These are phyloP conservation scores for Manduca sexta DNA, from an alignment of 1,140 invertebrate species.

Conservation along the genomic window DNA sequence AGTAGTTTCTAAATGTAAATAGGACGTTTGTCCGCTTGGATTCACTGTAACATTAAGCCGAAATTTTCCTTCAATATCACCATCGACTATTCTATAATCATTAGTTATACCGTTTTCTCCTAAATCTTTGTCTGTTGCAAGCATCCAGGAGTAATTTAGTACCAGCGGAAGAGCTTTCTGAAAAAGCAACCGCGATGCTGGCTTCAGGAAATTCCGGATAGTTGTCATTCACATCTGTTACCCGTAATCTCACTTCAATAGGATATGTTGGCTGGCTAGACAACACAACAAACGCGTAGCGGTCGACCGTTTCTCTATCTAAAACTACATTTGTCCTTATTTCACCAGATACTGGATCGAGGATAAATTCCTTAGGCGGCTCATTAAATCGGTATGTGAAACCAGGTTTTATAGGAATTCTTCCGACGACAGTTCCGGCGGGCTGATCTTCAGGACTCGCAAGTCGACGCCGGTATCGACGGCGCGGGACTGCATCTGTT, in stretches of 20 bases:
- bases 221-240: slow-evolving; percentile 93
- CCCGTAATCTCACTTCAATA: slow-evolving; percentile 90
- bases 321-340: slow-evolving; percentile 86
- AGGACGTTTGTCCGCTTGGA: slow-evolving; percentile 90
- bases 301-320: slow-evolving; percentile 87
- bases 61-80: slow-evolving; percentile 91
- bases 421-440: slow-evolving; percentile 85
- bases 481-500: slow-evolving; percentile 88
- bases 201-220: slow-evolving; percentile 91
- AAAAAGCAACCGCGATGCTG: slow-evolving; percentile 88
- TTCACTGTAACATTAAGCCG: slow-evolving; percentile 89
- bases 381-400: slow-evolving; percentile 95
- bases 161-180: slow-evolving; percentile 91
- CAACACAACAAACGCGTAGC: slow-evolving; percentile 91
- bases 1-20: slow-evolving; percentile 92
- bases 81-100: slow-evolving; percentile 90
- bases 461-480: slow-evolving; percentile 90
- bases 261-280: slow-evolving; percentile 95
- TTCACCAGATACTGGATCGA: slow-evolving; percentile 87
- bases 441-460: slow-evolving; percentile 89
- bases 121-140: slow-evolving; percentile 88
- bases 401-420: slow-evolving; percentile 88
- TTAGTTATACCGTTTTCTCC: slow-evolving; percentile 90
- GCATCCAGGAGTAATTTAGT: slow-evolving; percentile 90
- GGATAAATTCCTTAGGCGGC: slow-evolving; percentile 85